Percentiles rank a stretch among this genome's conserved stretches.
These are phyloP conservation scores for Ctenomys sociabilis DNA, from an alignment of 2,113 vertebrate genomes.

Conservation along the genomic window DNA sequence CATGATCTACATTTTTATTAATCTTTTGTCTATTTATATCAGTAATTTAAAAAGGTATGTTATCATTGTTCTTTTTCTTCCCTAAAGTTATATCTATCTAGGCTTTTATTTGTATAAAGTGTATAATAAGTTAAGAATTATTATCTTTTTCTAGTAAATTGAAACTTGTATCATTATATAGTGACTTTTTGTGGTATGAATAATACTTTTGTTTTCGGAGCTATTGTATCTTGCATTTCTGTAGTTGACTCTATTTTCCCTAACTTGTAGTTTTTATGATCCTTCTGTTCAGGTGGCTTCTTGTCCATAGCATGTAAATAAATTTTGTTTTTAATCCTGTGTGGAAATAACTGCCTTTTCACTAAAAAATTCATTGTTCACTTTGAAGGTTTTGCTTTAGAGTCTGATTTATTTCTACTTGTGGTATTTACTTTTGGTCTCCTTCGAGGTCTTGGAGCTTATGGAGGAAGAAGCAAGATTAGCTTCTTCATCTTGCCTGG, in stretches of 20 bases:
- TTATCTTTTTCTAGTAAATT: slow-evolving; percentile 14
- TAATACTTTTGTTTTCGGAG: slow-evolving; percentile 33
- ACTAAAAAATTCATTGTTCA: slow-evolving; percentile 5
- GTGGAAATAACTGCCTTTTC: background rate
- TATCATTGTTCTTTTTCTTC: background rate
- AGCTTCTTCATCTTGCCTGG: background rate
- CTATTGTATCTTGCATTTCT: background rate
- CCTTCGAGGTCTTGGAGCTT: background rate
- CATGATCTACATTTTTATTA: background rate
- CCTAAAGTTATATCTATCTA: background rate
- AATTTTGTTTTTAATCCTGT: background rate
- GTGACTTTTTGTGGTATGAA: background rate
- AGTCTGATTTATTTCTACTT: background rate
- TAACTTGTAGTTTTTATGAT: slow-evolving; percentile 28
- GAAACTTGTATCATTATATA: background rate
- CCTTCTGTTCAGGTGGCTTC: background rate
- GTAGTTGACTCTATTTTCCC: background rate
- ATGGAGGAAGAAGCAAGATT: background rate
- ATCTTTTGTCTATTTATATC: slow-evolving; percentile 3
- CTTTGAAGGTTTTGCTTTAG: background rate
- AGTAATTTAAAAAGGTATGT: background rate
- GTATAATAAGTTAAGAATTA: background rate
- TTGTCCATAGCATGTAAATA: background rate
- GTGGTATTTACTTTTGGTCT: background rate
- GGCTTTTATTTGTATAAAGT: background rate